phyloP scores from a whole-genome alignment of 2,888 invertebrate species.

The Empis livida region DNA sequence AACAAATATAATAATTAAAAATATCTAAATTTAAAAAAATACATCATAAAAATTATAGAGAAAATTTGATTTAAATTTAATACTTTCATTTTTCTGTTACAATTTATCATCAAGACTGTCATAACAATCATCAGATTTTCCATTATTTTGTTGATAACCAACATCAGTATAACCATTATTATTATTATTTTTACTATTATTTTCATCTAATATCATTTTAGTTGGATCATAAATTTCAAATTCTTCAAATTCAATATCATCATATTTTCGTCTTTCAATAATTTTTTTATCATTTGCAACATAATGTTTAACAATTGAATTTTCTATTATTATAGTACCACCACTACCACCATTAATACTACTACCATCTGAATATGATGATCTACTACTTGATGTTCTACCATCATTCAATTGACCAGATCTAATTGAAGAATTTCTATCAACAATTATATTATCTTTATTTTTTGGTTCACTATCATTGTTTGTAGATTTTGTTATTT shows the following conservation, averaged over 20 bases:
- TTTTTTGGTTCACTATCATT: too few species aligned
- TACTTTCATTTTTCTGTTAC: too few species aligned
- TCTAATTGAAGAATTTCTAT: not conserved
- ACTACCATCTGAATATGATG: not conserved
- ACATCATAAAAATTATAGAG: too few species aligned
- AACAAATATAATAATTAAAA: too few species aligned
- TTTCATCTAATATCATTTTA: slow-evolving; percentile 14
- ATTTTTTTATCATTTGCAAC: slow-evolving; percentile 48
- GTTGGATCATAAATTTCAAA: slow-evolving; percentile 53
- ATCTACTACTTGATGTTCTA: not conserved
- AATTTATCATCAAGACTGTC: not conserved
- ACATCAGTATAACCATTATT: not conserved
- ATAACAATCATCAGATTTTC: not conserved
- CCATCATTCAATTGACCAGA: not conserved
- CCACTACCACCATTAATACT: not conserved
- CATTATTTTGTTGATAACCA: not conserved
- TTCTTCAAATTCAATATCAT: slow-evolving; percentile 77
- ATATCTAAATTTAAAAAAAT: too few species aligned
- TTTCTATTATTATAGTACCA: not conserved
- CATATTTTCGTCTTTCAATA: slow-evolving; percentile 50
- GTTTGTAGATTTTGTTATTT: not conserved
- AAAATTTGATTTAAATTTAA: too few species aligned
- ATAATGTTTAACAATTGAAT: slow-evolving; percentile 40
- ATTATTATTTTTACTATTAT: not conserved
- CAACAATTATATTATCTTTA: not conserved